These are phyloP conservation scores for Pachyrhynchus sulphureomaculatus DNA, from an alignment of 1,140 invertebrate species.

Conservation along the genomic window DNA sequence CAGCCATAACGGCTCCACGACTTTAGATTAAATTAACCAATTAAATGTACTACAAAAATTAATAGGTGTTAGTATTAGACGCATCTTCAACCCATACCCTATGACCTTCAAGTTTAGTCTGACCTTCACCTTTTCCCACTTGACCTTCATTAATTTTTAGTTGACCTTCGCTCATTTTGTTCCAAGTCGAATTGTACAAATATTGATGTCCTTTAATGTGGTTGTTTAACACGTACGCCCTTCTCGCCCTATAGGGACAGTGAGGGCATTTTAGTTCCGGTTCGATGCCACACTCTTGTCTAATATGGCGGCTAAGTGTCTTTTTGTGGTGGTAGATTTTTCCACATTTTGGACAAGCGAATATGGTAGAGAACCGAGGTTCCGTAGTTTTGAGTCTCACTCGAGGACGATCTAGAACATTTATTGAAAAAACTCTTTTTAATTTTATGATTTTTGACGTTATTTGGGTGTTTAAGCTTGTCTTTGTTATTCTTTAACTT, in stretches of 20 bases:
- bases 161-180: neutral
- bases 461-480: too few relatives aligned
- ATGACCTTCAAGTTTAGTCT: neutral
- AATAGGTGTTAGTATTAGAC: too few relatives aligned
- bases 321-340: slow-evolving; percentile 59
- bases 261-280: slow-evolving; percentile 59
- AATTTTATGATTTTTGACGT: neutral
- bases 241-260: slow-evolving; percentile 45
- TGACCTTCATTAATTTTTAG: neutral
- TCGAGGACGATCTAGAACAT: slow-evolving; percentile 6
- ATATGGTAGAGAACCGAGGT: neutral
- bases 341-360: slow-evolving; percentile 57
- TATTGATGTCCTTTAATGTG: slow-evolving; percentile 44
- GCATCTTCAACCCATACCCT: neutral
- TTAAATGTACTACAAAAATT: too few relatives aligned
- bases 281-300: slow-evolving; percentile 59
- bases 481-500: too few relatives aligned
- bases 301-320: slow-evolving; percentile 58
- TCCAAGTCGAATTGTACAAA: slow-evolving; percentile 28
- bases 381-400: neutral
- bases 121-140: too few relatives aligned
- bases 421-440: neutral
- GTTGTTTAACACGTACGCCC: slow-evolving; percentile 42
- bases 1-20: too few relatives aligned
- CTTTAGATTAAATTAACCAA: too few relatives aligned